A percentile compares a stretch with the other conserved stretches of the same genome.
phyloP scores from a whole-genome alignment of 2,113 vertebrate species.

The Himantopus leucocephalus region DNA sequence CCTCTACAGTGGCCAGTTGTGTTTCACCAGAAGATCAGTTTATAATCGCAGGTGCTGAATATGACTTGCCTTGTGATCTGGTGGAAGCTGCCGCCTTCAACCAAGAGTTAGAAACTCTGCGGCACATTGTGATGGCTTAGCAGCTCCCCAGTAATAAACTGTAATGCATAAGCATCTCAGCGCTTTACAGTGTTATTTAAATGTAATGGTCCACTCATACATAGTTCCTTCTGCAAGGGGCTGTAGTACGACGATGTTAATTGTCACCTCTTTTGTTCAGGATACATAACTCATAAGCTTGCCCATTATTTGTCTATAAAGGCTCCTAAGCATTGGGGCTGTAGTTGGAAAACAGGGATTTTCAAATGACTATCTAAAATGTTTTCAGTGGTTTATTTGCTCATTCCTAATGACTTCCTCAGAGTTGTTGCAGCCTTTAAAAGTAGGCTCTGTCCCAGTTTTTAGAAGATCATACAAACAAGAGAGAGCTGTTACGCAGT shows the following conservation, averaged over 20 bases:
- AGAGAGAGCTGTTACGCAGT: slow-evolving; percentile 37
- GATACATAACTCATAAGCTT: slow-evolving; percentile 4
- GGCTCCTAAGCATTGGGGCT: slow-evolving; percentile 37
- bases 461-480: slow-evolving; percentile 56
- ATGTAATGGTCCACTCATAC: neutral
- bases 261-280: slow-evolving; percentile 51
- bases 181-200: neutral
- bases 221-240: slow-evolving; percentile 23
- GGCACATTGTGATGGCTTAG: neutral
- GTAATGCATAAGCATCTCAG: neutral
- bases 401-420: slow-evolving; percentile 64
- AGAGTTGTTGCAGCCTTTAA: slow-evolving; percentile 53
- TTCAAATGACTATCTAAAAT: slow-evolving; percentile 59
- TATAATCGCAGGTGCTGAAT: fast-evolving
- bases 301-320: slow-evolving; percentile 56
- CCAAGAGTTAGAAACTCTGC: neutral
- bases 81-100: neutral
- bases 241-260: slow-evolving; percentile 29
- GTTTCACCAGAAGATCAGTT: neutral
- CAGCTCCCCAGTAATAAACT: neutral
- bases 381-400: slow-evolving; percentile 61
- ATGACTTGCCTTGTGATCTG: neutral
- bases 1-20: neutral
- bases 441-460: slow-evolving; percentile 38
- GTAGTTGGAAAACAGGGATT: slow-evolving; percentile 62